Evolutionary conservation across 1,140 invertebrate species (phyloP).

Genomic region (Mylabris phalerata): DNA sequence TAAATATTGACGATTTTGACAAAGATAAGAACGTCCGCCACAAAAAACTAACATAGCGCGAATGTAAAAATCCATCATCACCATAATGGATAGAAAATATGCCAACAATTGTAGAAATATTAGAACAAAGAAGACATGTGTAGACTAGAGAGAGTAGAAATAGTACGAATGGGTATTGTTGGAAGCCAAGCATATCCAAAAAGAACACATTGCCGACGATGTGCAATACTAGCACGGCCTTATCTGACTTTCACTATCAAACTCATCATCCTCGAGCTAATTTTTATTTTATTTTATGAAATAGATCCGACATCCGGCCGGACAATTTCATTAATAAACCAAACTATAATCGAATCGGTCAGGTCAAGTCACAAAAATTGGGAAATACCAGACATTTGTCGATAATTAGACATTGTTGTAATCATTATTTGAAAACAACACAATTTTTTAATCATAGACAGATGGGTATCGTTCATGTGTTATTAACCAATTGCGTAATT

Average conservation of each 20-base stretch:
- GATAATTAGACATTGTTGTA: no score
- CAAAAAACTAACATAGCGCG: no score
- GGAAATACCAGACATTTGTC: not conserved
- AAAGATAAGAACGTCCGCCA: no score
- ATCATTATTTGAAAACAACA: slow-evolving; percentile 4
- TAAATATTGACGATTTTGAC: no score
- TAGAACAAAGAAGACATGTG: slow-evolving; percentile 9
- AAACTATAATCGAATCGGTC: not conserved
- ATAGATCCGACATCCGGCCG: slow-evolving; percentile 9
- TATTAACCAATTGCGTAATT: slow-evolving; percentile 28
- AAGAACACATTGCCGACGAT: slow-evolving; percentile 6
- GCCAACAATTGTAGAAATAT: slow-evolving; percentile 6
- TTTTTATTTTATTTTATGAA: slow-evolving; percentile 18
- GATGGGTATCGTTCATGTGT: slow-evolving; percentile 23
- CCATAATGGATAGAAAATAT: no score
- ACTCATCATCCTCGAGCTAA: slow-evolving; percentile 27
- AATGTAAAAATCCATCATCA: no score
- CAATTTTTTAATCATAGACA: not conserved
- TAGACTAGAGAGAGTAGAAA: slow-evolving; percentile 15
- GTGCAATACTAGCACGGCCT: slow-evolving; percentile 22
- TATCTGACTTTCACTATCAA: slow-evolving; percentile 36
- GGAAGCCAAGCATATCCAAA: slow-evolving; percentile 31
- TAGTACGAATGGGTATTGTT: slow-evolving; percentile 32
- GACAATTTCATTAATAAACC: slow-evolving; percentile 1
- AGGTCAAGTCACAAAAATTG: not conserved